Percentiles rank a stretch among this genome's conserved stretches.
Evolutionary conservation across 2,113 vertebrate genomes (phyloP).

Genomic region (Hemiprocne comata): DNA sequence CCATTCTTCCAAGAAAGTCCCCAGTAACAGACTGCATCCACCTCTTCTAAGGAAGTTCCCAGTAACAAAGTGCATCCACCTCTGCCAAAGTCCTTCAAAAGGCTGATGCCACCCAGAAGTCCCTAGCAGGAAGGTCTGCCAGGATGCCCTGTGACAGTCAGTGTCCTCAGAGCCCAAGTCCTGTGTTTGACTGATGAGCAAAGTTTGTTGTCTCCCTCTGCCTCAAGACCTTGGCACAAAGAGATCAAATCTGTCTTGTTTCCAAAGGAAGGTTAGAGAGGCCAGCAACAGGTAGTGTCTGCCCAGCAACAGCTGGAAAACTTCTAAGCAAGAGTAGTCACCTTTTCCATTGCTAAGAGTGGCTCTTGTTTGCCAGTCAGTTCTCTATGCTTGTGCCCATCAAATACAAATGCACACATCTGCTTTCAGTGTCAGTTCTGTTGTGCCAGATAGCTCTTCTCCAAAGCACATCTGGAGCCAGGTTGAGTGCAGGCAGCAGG

Average conservation of each 20-base stretch:
- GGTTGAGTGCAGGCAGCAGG: background rate
- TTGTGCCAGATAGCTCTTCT: background rate
- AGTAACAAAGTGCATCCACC: too few species aligned
- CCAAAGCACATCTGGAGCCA: background rate
- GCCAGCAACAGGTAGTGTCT: background rate
- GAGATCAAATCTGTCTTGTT: background rate
- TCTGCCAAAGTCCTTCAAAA: background rate
- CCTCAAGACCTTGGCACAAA: background rate
- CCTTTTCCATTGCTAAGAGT: background rate
- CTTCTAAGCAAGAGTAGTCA: background rate
- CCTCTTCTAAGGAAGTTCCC: background rate
- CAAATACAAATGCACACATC: background rate
- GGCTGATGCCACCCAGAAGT: background rate
- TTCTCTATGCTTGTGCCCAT: background rate
- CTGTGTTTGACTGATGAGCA: background rate
- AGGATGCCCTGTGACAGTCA: rapidly evolving
- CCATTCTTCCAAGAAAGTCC: background rate
- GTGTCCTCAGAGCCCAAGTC: background rate
- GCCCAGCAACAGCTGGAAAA: background rate
- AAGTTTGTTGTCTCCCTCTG: background rate
- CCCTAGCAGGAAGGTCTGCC: background rate
- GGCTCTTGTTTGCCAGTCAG: background rate
- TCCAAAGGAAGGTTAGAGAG: background rate
- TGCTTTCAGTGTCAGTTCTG: background rate
- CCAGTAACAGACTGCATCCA: too few species aligned